Conservation (phyloP, 2,888 invertebrate genomes). For the Latrodectus hesperus region DNA sequence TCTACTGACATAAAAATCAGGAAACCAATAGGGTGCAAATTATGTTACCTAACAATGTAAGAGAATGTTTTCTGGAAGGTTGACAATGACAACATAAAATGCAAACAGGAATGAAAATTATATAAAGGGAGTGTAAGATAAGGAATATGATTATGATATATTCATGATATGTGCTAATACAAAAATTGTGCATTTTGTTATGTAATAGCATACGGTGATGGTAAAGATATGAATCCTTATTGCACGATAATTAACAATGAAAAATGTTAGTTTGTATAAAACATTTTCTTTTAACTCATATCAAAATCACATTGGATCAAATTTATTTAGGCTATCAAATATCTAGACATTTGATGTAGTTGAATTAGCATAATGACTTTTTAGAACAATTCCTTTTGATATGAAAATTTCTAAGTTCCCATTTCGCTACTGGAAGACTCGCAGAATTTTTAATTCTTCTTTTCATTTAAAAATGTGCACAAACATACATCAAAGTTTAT, state of each 20-base stretch:
- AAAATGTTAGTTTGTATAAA: not conserved
- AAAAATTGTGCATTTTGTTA: constrained; percentile 36
- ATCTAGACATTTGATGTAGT: not conserved
- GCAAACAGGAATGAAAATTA: too few relatives aligned
- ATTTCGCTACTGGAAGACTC: constrained; percentile 65
- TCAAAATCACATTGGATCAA: not conserved
- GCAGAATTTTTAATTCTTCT: constrained; percentile 39
- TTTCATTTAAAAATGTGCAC: constrained; percentile 28
- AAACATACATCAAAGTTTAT: constrained; percentile 38
- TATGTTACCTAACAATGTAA: too few relatives aligned
- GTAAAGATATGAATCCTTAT: not conserved
- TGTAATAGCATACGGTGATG: constrained; percentile 1
- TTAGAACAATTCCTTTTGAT: not conserved
- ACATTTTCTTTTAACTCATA: not conserved
- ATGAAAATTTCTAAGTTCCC: constrained; percentile 40
- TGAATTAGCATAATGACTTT: not conserved
- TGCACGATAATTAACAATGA: not conserved
- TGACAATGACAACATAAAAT: too few relatives aligned
- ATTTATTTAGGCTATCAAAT: not conserved
- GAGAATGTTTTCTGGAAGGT: too few relatives aligned
- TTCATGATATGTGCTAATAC: constrained; percentile 29
- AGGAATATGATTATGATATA: constrained; percentile 6
- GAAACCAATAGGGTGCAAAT: too few relatives aligned
- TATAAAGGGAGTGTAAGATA: not conserved
- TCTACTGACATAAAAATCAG: too few relatives aligned